Conservation (phyloP, 2,888 invertebrate species). For the Geophilus truncorum region DNA sequence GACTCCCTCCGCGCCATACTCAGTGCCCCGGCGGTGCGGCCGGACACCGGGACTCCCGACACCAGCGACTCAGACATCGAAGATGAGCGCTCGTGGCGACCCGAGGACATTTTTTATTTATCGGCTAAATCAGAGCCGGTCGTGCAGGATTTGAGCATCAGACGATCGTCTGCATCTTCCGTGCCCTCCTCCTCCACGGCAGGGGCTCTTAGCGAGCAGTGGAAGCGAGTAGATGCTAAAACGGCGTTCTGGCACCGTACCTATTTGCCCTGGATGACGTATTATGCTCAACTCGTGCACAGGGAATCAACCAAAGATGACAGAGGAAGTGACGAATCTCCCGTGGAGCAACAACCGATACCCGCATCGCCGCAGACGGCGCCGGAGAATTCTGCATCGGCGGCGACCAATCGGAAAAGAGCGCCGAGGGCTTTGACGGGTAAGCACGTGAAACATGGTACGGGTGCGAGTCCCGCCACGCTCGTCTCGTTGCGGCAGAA, state of each 20-base stretch:
- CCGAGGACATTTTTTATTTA: background rate
- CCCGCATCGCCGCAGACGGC: background rate
- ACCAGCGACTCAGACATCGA: background rate
- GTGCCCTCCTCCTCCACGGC: background rate
- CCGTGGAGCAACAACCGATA: background rate
- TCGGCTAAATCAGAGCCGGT: too few species aligned
- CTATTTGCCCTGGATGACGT: background rate
- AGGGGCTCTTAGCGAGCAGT: background rate
- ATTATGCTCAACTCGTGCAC: background rate
- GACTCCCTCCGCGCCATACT: background rate
- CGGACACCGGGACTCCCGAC: background rate
- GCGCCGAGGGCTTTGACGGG: background rate
- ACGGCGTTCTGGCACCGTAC: background rate
- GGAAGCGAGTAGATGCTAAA: background rate
- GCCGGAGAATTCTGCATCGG: background rate
- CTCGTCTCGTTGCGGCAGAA: background rate
- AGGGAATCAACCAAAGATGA: background rate
- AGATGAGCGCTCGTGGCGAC: background rate
- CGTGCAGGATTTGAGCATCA: background rate
- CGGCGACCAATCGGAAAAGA: background rate
- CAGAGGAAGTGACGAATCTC: background rate
- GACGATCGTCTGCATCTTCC: background rate
- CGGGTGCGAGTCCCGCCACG: background rate
- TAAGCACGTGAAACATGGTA: background rate
- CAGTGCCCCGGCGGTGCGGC: background rate